Evolutionary conservation across 1,140 invertebrate genomes (phyloP).

Genomic region (Aphidius ervi): DNA sequence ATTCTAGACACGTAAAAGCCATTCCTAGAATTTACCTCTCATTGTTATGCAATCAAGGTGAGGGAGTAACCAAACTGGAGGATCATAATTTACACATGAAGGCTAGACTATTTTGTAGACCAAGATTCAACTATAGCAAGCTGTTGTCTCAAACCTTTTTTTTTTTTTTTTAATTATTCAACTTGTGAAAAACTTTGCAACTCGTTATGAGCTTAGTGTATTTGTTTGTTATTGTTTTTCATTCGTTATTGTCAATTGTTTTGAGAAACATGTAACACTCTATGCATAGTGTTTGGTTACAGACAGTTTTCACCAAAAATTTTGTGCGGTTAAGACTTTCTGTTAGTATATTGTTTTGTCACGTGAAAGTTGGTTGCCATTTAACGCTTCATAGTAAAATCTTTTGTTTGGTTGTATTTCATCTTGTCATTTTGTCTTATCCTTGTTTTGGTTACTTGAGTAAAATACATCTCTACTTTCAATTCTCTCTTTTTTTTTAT

Average conservation of each 20-base stretch:
- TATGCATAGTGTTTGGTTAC: slow-evolving; percentile 20
- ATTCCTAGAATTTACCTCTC: slow-evolving; percentile 48
- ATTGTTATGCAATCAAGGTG: slow-evolving; percentile 51
- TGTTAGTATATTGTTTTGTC: slow-evolving; percentile 42
- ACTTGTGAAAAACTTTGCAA: not conserved
- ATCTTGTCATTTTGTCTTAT: too few relatives aligned
- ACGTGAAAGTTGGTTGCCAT: slow-evolving; percentile 47
- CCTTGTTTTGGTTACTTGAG: slow-evolving; percentile 2
- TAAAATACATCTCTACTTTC: slow-evolving; percentile 27
- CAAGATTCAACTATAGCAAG: too few relatives aligned
- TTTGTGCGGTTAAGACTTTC: slow-evolving; percentile 38
- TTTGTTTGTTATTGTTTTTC: not conserved
- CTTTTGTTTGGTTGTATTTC: slow-evolving; percentile 12
- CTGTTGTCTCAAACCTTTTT: slow-evolving; percentile 11
- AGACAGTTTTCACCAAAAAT: slow-evolving; percentile 29
- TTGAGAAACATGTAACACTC: too few relatives aligned
- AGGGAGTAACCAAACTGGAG: slow-evolving; percentile 26
- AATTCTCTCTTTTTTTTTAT: slow-evolving; percentile 12
- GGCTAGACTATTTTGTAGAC: slow-evolving; percentile 4
- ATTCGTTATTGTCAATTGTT: not conserved
- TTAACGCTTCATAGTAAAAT: slow-evolving; percentile 45
- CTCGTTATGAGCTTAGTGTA: not conserved
- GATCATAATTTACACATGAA: slow-evolving; percentile 41
- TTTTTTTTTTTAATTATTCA: not conserved
- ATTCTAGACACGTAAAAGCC: slow-evolving; percentile 52